These are phyloP conservation scores for Tribolium castaneum DNA, from an alignment of 1,140 invertebrate species.

Conservation along the genomic window DNA sequence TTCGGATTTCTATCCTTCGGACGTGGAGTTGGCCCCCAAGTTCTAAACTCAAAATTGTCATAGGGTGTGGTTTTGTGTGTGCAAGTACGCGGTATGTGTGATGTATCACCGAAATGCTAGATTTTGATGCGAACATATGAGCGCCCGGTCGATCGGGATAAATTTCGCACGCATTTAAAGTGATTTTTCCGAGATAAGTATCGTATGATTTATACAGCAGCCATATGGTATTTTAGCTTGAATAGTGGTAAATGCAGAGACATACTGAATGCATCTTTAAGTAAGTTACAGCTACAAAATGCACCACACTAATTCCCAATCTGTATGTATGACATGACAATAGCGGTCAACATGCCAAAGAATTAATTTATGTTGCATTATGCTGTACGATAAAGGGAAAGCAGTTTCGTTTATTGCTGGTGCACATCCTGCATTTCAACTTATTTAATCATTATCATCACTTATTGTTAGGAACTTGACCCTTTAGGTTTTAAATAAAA, in stretches of 20 bases:
- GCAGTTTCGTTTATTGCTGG: constrained; percentile 36
- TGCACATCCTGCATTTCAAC: constrained; percentile 43
- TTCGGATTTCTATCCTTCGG: too few species aligned
- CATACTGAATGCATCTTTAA: constrained; percentile 38
- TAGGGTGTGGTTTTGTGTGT: too few species aligned
- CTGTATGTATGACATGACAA: constrained; percentile 48
- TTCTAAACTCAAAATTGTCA: too few species aligned
- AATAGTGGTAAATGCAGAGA: constrained; percentile 31
- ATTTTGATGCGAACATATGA: background rate
- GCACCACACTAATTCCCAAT: constrained; percentile 46
- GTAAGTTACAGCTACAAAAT: constrained; percentile 31
- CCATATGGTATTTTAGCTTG: constrained; percentile 20
- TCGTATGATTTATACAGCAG: constrained; percentile 33
- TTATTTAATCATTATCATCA: constrained; percentile 21
- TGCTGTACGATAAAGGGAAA: constrained; percentile 41
- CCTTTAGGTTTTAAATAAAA: too few species aligned
- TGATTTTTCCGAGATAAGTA: constrained; percentile 32
- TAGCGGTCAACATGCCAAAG: constrained; percentile 47
- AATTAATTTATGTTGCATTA: constrained; percentile 52
- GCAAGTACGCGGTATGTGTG: background rate
- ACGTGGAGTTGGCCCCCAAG: too few species aligned
- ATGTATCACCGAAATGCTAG: constrained; percentile 13
- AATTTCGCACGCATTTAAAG: constrained; percentile 20
- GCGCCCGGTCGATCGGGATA: background rate
- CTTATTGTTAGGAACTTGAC: background rate